Conservation (phyloP, 2,797 vertebrate genomes). For the Mormyrops boulengeri region DNA sequence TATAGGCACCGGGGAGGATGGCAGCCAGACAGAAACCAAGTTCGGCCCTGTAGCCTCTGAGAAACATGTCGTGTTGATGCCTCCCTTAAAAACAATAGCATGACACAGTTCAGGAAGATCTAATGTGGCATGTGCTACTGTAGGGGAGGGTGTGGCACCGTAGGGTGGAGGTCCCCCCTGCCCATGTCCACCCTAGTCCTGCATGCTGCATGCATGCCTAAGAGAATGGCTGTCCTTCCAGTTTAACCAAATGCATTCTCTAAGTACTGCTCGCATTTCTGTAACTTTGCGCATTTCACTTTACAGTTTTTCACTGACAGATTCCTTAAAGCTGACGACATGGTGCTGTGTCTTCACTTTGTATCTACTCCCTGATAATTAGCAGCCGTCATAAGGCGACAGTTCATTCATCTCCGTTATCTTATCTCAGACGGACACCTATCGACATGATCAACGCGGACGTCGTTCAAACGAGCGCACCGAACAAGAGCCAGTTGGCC, state of each 20-base stretch:
- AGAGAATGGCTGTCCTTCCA: neutral
- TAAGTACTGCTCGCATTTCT: neutral
- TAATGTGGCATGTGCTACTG: neutral
- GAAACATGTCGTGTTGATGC: neutral
- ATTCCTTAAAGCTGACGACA: neutral
- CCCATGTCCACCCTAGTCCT: neutral
- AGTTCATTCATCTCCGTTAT: slow-evolving; percentile 3
- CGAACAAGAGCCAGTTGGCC: slow-evolving; percentile 30
- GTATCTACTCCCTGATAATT: neutral
- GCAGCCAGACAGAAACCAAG: neutral
- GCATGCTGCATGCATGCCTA: neutral
- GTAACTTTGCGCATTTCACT: neutral
- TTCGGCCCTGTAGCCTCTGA: neutral
- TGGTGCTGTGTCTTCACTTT: neutral
- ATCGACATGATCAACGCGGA: slow-evolving; percentile 12
- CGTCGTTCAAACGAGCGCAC: slow-evolving; percentile 32
- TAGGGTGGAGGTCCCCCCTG: neutral
- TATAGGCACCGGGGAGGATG: slow-evolving; percentile 24
- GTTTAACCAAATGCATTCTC: neutral
- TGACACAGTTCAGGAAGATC: neutral
- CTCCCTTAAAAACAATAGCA: neutral
- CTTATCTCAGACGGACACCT: neutral
- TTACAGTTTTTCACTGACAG: neutral
- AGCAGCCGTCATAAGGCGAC: neutral
- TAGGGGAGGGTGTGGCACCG: neutral